These are phyloP conservation scores for Seladonia tumulorum DNA, from an alignment of 2,888 invertebrate genomes.

Conservation along the genomic window DNA sequence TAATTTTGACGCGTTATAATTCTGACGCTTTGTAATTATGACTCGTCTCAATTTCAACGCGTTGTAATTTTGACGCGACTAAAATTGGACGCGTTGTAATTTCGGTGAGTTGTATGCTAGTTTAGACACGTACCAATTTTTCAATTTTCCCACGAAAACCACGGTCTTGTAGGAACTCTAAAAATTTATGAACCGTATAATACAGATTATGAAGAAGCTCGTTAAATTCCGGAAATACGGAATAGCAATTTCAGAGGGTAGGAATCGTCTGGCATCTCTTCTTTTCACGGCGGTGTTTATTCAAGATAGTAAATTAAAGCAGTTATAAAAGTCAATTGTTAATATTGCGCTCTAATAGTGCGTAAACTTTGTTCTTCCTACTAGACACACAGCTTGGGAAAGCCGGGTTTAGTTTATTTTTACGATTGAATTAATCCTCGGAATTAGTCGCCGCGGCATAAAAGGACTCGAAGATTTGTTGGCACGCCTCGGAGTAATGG, in stretches of 20 bases:
- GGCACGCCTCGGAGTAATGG: neutral
- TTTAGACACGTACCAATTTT: neutral
- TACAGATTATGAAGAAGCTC: neutral
- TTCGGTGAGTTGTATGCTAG: too few relatives aligned
- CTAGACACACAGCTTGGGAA: neutral
- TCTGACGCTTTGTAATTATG: neutral
- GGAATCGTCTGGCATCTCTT: neutral
- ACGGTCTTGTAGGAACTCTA: too few relatives aligned
- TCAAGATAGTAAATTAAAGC: neutral
- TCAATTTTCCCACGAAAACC: neutral
- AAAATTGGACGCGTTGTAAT: too few relatives aligned
- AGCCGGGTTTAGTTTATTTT: neutral
- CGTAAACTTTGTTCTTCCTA: neutral
- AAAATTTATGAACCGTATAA: neutral
- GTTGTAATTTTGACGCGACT: too few relatives aligned
- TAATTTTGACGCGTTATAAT: neutral
- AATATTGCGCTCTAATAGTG: conserved; percentile 5
- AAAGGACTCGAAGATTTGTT: neutral
- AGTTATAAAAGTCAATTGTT: neutral
- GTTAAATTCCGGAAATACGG: neutral
- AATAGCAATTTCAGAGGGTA: neutral
- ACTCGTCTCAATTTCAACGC: too few relatives aligned
- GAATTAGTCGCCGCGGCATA: conserved; percentile 4
- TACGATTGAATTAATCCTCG: neutral
- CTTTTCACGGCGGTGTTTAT: neutral